Base-by-base conservation (phyloP, 2,797 vertebrate species). In the Apodemus agrarius region DNA sequence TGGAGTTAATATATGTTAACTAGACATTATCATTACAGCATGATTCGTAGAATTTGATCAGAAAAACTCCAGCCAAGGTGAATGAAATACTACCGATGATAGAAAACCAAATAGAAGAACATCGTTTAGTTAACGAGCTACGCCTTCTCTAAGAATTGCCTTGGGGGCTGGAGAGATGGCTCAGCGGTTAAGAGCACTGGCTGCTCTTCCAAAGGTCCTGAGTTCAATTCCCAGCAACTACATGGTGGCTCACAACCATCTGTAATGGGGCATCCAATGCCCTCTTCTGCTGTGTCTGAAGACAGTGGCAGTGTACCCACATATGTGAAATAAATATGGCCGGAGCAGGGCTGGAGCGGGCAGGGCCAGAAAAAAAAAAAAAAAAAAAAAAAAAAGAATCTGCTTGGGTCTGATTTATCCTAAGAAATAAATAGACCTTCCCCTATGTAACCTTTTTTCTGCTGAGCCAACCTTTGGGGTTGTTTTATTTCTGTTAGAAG, bases 101-200 rank as follows among this genome's bases (percentile, higher is more conserved):
- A 46, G 52, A 67, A 91, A 72, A 72, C 79, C 21, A 43, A 89
- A 6, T 14, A 87, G 26, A 79, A 95, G 17, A 40, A 31, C 83
- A 34, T 54, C 43, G 26, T 94, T 95, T n/a, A 52, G 81, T 92
- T 86, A 95, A 22, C 67, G 79, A 92, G 65, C 88, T 67, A 22
- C 0, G 21, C 31, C 29, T 95, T 92, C 57, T 85, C 11, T 75
- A 59, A 67, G 6, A 88, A 31, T 80, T 37, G 46, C 34, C 52
- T 69, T 43, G 13, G 13, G 72, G 49, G 49, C 9, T 52, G 49
- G 49, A 52, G 49, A 52, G 49, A 52, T 52, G 9, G 49, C 49
- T 52, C 49, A 52, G 49, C 11, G 49, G 49, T 52, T 52, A 10
- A 52, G 49, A 52, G 49, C 49, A 52, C 49, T 11, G 49, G 49